These are phyloP conservation scores for Drosophila serrata DNA, from an alignment of 1,140 invertebrate species.

Conservation along the genomic window DNA sequence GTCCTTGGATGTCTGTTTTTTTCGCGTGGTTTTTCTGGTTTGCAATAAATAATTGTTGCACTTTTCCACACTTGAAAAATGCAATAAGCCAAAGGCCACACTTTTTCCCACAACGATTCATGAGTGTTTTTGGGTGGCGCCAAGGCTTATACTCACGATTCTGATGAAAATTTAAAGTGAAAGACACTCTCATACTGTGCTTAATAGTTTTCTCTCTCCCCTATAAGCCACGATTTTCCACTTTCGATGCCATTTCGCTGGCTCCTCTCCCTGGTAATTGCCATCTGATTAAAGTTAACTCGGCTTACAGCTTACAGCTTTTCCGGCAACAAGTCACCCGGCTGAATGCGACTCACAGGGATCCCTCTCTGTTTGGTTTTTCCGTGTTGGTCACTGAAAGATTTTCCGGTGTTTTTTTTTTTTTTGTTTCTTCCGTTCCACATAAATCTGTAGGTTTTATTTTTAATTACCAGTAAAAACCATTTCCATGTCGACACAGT, in stretches of 20 bases:
- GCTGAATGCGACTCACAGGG: conserved; percentile 15
- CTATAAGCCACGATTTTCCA: neutral
- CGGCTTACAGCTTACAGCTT: conserved; percentile 42
- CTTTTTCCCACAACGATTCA: conserved; percentile 6
- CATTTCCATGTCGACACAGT: conserved; percentile 49
- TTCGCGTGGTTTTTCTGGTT: conserved; percentile 23
- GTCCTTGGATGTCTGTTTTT: conserved; percentile 22
- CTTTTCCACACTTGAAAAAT: conserved; percentile 67
- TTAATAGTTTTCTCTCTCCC: neutral
- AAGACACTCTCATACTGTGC: neutral
- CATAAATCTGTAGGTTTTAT: conserved; percentile 60
- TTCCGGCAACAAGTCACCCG: conserved; percentile 45
- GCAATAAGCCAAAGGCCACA: conserved; percentile 61
- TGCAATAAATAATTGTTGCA: conserved; percentile 68
- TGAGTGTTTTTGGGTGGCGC: conserved; percentile 3
- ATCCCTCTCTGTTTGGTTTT: neutral
- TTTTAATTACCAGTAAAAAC: conserved; percentile 64
- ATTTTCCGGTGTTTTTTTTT: conserved; percentile 11
- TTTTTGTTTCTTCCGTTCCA: conserved; percentile 30
- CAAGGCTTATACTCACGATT: conserved; percentile 16
- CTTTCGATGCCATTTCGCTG: neutral
- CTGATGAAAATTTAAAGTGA: conserved; percentile 18
- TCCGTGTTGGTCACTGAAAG: conserved; percentile 20
- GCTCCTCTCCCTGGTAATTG: conserved; percentile 29
- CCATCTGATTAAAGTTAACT: conserved; percentile 51